A percentile compares a stretch with the other conserved stretches of the same genome.
These are phyloP conservation scores for Actinia tenebrosa DNA, from an alignment of 64 coral and sea anemone species.

Conservation along the genomic window DNA sequence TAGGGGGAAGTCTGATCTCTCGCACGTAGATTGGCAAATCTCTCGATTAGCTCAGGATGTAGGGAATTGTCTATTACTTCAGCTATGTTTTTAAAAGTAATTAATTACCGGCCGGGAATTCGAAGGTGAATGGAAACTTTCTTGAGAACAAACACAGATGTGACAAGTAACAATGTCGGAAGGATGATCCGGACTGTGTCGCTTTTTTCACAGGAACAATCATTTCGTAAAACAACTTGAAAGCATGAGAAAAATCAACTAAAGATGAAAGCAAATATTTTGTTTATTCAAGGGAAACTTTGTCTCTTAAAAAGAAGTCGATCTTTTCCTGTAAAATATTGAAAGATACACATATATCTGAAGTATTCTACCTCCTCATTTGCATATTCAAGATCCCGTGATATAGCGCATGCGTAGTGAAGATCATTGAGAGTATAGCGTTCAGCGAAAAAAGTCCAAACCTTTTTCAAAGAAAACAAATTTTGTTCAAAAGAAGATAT, in stretches of 20 bases:
- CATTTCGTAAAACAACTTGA: neutral
- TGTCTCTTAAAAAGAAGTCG: neutral
- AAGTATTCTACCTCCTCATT: too few species aligned
- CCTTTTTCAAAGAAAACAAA: too few species aligned
- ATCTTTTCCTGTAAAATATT: too few species aligned
- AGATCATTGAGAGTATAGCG: too few species aligned
- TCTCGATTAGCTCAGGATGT: neutral
- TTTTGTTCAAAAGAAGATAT: too few species aligned
- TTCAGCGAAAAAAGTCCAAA: too few species aligned
- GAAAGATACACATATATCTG: too few species aligned
- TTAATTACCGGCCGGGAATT: too few species aligned
- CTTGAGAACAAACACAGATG: neutral
- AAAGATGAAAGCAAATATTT: neutral
- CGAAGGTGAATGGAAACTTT: neutral
- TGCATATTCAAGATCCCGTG: too few species aligned
- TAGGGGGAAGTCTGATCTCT: neutral
- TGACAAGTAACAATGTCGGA: neutral
- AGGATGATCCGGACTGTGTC: neutral
- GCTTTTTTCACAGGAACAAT: neutral
- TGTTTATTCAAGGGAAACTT: neutral
- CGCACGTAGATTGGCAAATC: neutral
- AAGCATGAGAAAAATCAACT: neutral
- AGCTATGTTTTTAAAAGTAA: neutral
- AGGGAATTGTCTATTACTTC: neutral
- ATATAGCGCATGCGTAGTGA: too few species aligned